Evolutionary conservation across 2,113 vertebrate genomes (phyloP).

Genomic region (Gymnorhina tibicen): DNA sequence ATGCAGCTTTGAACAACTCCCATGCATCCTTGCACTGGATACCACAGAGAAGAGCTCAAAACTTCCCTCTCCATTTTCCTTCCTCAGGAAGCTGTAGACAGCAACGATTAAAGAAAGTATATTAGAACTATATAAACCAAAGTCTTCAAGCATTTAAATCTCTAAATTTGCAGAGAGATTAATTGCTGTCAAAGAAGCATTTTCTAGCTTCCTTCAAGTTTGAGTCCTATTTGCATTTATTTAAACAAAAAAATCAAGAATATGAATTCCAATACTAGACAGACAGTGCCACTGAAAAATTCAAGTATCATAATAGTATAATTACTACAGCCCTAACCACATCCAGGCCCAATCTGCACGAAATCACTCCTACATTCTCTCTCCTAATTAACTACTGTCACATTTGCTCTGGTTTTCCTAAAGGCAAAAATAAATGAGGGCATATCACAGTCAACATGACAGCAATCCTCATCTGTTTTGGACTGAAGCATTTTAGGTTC

Average conservation of each 20-base stretch:
- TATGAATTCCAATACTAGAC: neutral
- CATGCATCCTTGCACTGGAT: fast-evolving
- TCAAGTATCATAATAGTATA: neutral
- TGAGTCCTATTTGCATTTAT: neutral
- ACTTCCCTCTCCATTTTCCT: neutral
- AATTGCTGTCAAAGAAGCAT: neutral
- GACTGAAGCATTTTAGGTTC: neutral
- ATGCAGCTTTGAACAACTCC: neutral
- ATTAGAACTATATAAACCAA: neutral
- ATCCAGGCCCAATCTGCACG: neutral
- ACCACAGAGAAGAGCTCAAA: neutral
- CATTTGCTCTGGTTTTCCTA: neutral
- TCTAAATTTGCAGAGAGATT: neutral
- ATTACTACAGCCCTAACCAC: neutral
- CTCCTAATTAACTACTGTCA: neutral
- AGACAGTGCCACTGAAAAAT: neutral
- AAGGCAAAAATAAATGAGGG: neutral
- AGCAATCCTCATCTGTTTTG: neutral
- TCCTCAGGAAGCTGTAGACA: neutral
- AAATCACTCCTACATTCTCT: neutral
- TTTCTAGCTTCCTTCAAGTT: neutral
- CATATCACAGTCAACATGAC: neutral
- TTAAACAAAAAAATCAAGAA: neutral
- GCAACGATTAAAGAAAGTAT: neutral
- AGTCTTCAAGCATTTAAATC: neutral